phyloP scores from a whole-genome alignment of 2,797 vertebrate genomes.

The Galago senegalensis region DNA sequence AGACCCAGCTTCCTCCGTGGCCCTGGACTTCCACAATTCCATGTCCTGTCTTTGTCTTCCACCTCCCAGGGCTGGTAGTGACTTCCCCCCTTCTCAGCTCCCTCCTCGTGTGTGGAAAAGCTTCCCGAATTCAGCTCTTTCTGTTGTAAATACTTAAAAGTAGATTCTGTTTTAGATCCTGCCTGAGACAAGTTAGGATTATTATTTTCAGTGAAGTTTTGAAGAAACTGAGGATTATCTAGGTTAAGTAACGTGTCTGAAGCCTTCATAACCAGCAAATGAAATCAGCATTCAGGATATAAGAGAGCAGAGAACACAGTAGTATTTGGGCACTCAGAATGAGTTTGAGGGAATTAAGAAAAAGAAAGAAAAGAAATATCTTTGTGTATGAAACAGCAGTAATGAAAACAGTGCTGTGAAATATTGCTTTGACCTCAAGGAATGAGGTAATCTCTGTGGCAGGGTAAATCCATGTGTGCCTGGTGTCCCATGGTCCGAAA shows the following conservation, averaged over 20 bases:
- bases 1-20: neutral
- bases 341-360: slow-evolving; percentile 30
- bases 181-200: neutral
- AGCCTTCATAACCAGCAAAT: neutral
- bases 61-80: neutral
- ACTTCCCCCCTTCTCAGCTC: neutral
- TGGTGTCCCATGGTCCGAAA: slow-evolving; percentile 5
- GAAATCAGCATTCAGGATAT: neutral
- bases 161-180: slow-evolving; percentile 39
- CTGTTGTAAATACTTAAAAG: slow-evolving; percentile 20
- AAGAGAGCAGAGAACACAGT: no score
- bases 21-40: neutral
- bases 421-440: slow-evolving; percentile 47
- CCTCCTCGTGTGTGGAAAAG: neutral
- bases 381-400: neutral
- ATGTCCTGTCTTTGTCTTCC: neutral
- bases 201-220: slow-evolving; percentile 25
- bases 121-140: neutral
- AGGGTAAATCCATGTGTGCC: neutral
- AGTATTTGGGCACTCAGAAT: neutral
- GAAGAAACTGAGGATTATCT: neutral
- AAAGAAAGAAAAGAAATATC: slow-evolving; percentile 52
- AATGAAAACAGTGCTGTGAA: slow-evolving; percentile 43
- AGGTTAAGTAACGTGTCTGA: neutral
- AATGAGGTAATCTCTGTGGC: slow-evolving; percentile 13